These are phyloP conservation scores for Podargus strigoides DNA, from an alignment of 2,797 vertebrate species.

Conservation along the genomic window DNA sequence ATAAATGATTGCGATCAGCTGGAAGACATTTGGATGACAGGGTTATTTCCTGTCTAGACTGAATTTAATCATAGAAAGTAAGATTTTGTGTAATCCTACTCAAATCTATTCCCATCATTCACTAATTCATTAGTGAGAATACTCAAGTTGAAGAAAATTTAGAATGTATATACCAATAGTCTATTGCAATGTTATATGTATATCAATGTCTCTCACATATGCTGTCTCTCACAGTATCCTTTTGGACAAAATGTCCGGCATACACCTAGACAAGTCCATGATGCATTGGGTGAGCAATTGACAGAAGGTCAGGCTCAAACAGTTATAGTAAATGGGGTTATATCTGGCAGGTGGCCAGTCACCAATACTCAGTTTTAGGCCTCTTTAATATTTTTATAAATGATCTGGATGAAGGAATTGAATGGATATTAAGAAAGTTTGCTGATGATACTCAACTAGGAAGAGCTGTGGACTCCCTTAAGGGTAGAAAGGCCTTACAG, in stretches of 20 bases:
- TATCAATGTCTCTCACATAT: neutral
- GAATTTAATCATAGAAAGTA: neutral
- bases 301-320: neutral
- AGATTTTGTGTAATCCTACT: neutral
- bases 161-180: neutral
- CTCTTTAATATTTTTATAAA: neutral
- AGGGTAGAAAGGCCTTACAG: neutral
- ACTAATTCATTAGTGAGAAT: neutral
- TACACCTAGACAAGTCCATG: neutral
- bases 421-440: neutral
- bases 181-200: neutral
- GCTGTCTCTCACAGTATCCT: neutral
- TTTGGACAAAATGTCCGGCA: neutral
- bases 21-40: neutral
- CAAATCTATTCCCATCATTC: neutral
- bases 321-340: neutral
- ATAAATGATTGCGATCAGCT: neutral
- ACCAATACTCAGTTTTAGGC: neutral
- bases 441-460: neutral
- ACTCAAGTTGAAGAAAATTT: neutral
- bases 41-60: neutral
- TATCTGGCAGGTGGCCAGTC: neutral
- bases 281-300: neutral
- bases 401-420: neutral
- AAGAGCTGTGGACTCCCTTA: neutral